phyloP scores from a whole-genome alignment of 1,140 invertebrate genomes.

The Brachionus rubens region DNA sequence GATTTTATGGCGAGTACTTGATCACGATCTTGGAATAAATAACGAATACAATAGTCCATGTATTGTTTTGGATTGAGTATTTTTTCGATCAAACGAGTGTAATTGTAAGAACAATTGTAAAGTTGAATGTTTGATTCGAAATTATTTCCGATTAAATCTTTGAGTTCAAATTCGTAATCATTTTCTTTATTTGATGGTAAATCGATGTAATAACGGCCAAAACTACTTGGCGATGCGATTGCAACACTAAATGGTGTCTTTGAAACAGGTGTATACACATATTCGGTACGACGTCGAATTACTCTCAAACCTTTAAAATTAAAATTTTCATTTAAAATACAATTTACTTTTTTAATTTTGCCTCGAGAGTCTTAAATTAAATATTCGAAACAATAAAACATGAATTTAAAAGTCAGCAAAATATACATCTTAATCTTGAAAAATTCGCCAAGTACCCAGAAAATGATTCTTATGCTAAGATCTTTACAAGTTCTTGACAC shows the following conservation, averaged over 20 bases:
- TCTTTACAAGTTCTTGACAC: no score
- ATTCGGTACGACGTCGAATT: slow-evolving; percentile 21
- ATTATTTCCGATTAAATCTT: not conserved
- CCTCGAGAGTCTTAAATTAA: no score
- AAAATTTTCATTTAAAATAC: no score
- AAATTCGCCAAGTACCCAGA: no score
- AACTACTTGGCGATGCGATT: slow-evolving; percentile 36
- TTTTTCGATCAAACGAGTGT: not conserved
- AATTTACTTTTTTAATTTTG: not conserved
- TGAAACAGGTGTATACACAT: slow-evolving; percentile 8
- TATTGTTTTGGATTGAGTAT: not conserved
- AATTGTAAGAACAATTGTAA: slow-evolving; percentile 44
- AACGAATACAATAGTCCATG: slow-evolving; percentile 29
- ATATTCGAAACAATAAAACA: no score
- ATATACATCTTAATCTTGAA: no score
- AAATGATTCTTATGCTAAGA: no score
- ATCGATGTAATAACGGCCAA: slow-evolving; percentile 31
- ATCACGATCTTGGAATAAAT: not conserved
- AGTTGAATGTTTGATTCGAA: slow-evolving; percentile 21
- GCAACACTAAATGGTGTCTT: slow-evolving; percentile 34
- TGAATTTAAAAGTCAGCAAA: no score
- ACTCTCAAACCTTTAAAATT: slow-evolving; percentile 13
- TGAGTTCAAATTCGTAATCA: slow-evolving; percentile 22
- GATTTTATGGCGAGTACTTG: slow-evolving; percentile 40
- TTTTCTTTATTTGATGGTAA: slow-evolving; percentile 9